Percentiles rank a stretch among this genome's conserved stretches.
Evolutionary conservation across 2,113 vertebrate genomes (phyloP).

Genomic region (Artemisiospiza belli): DNA sequence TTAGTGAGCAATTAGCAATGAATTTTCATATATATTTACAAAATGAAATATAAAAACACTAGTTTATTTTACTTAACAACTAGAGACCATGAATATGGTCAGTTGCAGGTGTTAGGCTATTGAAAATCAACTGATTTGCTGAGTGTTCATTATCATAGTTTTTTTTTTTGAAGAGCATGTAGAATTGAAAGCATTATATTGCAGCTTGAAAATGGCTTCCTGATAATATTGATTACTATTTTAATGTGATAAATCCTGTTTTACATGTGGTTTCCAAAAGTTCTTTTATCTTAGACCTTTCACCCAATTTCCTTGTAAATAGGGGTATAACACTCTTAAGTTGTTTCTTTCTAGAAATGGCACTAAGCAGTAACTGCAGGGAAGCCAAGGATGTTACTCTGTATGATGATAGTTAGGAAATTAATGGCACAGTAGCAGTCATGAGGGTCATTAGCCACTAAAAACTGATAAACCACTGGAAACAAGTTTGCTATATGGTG

Average conservation of each 20-base stretch:
- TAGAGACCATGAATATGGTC: not conserved
- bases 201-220: not conserved
- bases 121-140: not conserved
- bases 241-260: not conserved
- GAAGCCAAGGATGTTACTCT: no score
- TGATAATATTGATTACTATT: not conserved
- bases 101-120: not conserved
- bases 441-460: no score
- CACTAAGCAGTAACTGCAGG: no score
- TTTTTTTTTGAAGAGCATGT: not conserved
- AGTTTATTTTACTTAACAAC: not conserved
- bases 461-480: no score
- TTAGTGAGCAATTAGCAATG: not conserved
- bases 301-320: not conserved
- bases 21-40: not conserved
- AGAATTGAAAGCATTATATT: not conserved
- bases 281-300: not conserved
- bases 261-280: not conserved
- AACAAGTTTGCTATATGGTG: no score
- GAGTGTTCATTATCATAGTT: not conserved
- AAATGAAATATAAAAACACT: not conserved
- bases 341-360: no score
- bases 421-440: no score
- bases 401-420: no score
- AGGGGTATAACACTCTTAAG: not conserved